Evolutionary conservation across 1,140 invertebrate species (phyloP).

Genomic region (Leptinotarsa texana): DNA sequence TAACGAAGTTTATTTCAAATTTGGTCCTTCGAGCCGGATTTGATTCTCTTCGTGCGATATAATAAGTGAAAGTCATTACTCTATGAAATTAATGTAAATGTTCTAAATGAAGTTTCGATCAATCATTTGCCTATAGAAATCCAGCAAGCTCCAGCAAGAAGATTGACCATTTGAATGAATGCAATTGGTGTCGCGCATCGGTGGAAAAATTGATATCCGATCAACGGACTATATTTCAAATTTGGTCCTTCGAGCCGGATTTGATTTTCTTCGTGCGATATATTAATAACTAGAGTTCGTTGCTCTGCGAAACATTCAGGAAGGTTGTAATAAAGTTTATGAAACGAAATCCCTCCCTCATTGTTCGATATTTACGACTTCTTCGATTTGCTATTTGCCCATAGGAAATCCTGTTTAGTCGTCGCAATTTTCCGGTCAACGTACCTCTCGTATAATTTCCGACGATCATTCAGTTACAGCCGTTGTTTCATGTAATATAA

Average conservation of each 20-base stretch:
- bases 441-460: constrained; percentile 2
- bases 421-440: constrained; percentile 5
- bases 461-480: not conserved
- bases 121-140: too few species aligned
- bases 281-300: not conserved
- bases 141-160: too few species aligned
- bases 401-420: constrained; percentile 3
- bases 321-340: constrained; percentile 4
- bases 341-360: not conserved
- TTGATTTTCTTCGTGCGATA: not conserved
- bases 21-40: not conserved
- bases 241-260: not conserved
- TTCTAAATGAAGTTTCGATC: not conserved
- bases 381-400: not conserved
- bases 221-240: too few species aligned
- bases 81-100: not conserved
- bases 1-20: too few species aligned
- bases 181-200: too few species aligned
- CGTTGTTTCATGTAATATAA: constrained; percentile 1
- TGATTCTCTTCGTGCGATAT: not conserved
- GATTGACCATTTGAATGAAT: too few species aligned
- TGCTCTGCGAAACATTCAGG: not conserved
- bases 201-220: too few species aligned
- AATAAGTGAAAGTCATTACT: not conserved
- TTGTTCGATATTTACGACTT: constrained; percentile 8